Evolutionary conservation across 1,140 invertebrate genomes (phyloP), one percentile per base, ranked within the genome.

Genomic region (Drosophila eugracilis): DNA sequence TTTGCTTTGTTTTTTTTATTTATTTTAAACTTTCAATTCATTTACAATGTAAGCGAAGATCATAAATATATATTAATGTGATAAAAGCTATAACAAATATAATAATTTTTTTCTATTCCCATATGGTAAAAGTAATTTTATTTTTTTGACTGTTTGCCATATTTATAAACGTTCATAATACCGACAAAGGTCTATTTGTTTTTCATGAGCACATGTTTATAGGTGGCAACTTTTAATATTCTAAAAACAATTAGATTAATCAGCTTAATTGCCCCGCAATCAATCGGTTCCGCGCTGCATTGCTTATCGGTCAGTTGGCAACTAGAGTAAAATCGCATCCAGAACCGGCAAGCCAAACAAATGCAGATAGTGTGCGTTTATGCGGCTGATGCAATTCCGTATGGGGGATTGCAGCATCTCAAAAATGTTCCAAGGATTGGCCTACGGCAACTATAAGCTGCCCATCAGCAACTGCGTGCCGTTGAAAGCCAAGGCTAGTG

Each of bases 361-460:
- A 67, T 15, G 39, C 17, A 7, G 30, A 17, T 54, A 9, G 41
- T 41, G 73, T 26, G 36, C 17, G 53, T 26, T 15, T 14, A 53
- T 30, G 28, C 28, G 71, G 73, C 78, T 81, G 78, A 81, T 81
- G 78, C 67, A 81, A 81, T 81, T 37, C 60, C 34, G 36, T 6
- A 34, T 41, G 22, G 49, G 48, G 26, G 39, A 67, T 81, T 81
- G 62, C 78, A 76, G 67, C 72, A 80, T 49, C 39, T 45, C 10
- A 48, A 52, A 59, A 37, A 69, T 15, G 48, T 39, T 69, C 21
- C 41, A 12, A 42, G 34, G 47, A 49, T 55, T 58, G 44, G 36
- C n/a, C 10, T 7, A 12, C 21, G 15, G 30, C 42, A n/a, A 5
- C 37, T 49, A 66, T 42, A 55, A 76, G 34, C 59, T 71, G 60